Percentiles rank a stretch among this genome's conserved stretches.
phyloP scores from a whole-genome alignment of 2,888 invertebrate genomes.

The Ochropleura plecta region DNA sequence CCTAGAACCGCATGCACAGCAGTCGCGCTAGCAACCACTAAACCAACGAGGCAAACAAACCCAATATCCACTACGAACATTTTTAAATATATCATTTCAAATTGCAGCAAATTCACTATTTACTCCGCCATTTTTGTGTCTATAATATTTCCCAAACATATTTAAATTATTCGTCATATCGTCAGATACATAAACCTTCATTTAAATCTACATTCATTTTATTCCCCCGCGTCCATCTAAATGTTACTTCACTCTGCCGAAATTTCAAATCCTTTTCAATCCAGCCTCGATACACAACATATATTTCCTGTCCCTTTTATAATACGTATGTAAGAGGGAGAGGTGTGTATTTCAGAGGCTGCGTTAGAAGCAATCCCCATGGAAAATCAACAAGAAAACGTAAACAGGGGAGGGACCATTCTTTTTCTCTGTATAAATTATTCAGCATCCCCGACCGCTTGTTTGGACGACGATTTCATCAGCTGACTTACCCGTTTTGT shows the following conservation, averaged over 20 bases:
- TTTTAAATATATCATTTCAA: neutral
- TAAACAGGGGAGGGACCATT: slow-evolving; percentile 78
- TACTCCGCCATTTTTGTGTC: neutral
- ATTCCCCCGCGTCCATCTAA: slow-evolving; percentile 63
- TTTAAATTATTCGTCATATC: slow-evolving; percentile 33
- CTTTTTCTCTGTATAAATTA: slow-evolving; percentile 83
- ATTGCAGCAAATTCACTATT: neutral
- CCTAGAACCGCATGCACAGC: too few relatives aligned
- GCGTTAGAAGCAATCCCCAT: slow-evolving; percentile 76
- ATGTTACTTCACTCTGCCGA: slow-evolving; percentile 59
- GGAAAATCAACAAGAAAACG: slow-evolving; percentile 82
- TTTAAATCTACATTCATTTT: slow-evolving; percentile 63
- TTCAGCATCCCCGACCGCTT: slow-evolving; percentile 79
- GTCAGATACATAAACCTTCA: slow-evolving; percentile 54
- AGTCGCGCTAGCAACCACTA: too few relatives aligned
- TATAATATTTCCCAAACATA: neutral
- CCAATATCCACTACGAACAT: neutral
- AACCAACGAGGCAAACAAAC: too few relatives aligned
- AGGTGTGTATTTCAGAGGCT: slow-evolving; percentile 63
- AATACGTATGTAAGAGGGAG: slow-evolving; percentile 65
- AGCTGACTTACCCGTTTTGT: slow-evolving; percentile 73
- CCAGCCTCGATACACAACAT: slow-evolving; percentile 71
- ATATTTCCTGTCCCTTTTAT: slow-evolving; percentile 66
- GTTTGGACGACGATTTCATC: slow-evolving; percentile 82
- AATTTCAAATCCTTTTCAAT: slow-evolving; percentile 79